Conservation (phyloP, 2,888 invertebrate species). For the Trichopria drosophilae region DNA sequence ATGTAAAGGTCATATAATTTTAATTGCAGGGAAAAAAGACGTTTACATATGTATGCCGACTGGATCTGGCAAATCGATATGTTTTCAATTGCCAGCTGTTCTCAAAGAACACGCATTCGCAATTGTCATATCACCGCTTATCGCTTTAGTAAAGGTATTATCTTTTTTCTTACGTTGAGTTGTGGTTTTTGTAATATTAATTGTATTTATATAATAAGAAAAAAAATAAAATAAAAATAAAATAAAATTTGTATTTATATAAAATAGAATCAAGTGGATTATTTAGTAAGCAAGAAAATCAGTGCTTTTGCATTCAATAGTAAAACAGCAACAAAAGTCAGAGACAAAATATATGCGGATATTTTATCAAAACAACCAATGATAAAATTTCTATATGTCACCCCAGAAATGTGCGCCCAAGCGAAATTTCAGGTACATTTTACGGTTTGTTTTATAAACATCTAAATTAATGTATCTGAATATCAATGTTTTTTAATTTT, state of each 20-base stretch:
- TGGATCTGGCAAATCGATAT: slow-evolving; percentile 95
- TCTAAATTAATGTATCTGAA: slow-evolving; percentile 1
- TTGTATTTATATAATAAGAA: slow-evolving; percentile 12
- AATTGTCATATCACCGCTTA: slow-evolving; percentile 91
- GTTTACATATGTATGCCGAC: slow-evolving; percentile 98
- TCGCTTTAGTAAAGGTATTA: slow-evolving; percentile 86
- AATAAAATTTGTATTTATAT: slow-evolving; percentile 20
- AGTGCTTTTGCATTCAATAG: slow-evolving; percentile 90
- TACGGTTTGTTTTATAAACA: slow-evolving; percentile 4
- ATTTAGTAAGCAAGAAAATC: slow-evolving; percentile 76
- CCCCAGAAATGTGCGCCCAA: slow-evolving; percentile 92
- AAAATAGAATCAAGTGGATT: slow-evolving; percentile 85
- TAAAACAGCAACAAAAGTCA: slow-evolving; percentile 78
- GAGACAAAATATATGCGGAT: slow-evolving; percentile 77
- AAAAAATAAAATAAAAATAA: not conserved
- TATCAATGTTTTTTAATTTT: slow-evolving; percentile 11
- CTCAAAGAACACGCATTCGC: slow-evolving; percentile 79
- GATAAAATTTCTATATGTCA: slow-evolving; percentile 88
- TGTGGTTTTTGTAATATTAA: slow-evolving; percentile 12
- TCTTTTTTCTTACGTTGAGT: slow-evolving; percentile 11
- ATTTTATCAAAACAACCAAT: slow-evolving; percentile 68
- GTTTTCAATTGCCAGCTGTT: slow-evolving; percentile 94
- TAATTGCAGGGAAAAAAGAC: slow-evolving; percentile 76
- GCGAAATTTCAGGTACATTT: slow-evolving; percentile 52
- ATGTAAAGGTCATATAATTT: slow-evolving; percentile 19